phyloP scores from a whole-genome alignment of 1,140 invertebrate species.

The Littorina saxatilis region DNA sequence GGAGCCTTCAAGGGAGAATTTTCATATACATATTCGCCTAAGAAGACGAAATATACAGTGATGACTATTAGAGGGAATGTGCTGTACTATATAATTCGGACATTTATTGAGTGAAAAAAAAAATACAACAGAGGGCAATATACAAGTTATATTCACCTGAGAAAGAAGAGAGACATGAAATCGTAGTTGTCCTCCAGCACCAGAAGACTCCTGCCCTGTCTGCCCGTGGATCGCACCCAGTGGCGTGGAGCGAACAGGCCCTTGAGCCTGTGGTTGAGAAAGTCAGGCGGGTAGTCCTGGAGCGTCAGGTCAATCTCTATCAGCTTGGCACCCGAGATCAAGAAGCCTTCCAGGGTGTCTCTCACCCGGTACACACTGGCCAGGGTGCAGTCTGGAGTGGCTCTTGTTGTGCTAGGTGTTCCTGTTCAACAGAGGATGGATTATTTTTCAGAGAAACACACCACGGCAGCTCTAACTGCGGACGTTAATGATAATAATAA shows the following conservation, averaged over 20 bases:
- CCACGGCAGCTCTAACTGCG: too few relatives aligned
- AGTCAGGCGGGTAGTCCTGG: not conserved
- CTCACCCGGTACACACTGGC: not conserved
- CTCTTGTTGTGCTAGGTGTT: not conserved
- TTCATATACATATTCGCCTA: too few relatives aligned
- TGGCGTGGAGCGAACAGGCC: slow-evolving; percentile 28
- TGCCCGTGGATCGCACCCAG: slow-evolving; percentile 47
- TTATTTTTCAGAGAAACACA: not conserved
- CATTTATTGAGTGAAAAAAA: too few relatives aligned
- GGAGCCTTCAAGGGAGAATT: too few relatives aligned
- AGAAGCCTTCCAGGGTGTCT: slow-evolving; percentile 16
- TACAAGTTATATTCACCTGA: not conserved
- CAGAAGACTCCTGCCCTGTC: slow-evolving; percentile 55
- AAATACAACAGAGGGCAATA: too few relatives aligned
- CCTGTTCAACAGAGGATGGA: not conserved
- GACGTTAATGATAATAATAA: not conserved
- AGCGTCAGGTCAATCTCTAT: slow-evolving; percentile 36
- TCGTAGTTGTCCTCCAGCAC: slow-evolving; percentile 59
- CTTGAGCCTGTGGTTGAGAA: not conserved
- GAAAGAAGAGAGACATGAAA: slow-evolving; percentile 54
- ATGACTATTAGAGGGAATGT: too few relatives aligned
- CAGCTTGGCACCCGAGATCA: slow-evolving; percentile 37
- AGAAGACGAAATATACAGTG: too few relatives aligned
- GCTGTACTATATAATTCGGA: too few relatives aligned
- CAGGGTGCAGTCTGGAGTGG: slow-evolving; percentile 9